Conservation (phyloP, 1,140 invertebrate genomes). For the Trichomalopsis sarcophagae region DNA sequence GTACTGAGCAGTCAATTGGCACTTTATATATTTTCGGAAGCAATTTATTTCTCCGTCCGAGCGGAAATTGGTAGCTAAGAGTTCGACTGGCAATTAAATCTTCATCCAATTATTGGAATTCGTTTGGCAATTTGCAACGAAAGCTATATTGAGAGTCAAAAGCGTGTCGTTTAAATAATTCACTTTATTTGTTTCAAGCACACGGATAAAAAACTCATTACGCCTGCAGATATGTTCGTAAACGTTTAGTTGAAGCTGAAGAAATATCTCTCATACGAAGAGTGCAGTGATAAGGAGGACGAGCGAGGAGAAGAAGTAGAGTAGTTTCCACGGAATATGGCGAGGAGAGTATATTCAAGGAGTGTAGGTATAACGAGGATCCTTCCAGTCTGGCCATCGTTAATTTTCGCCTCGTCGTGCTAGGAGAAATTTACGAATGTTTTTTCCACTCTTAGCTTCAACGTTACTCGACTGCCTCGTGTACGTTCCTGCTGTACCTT, state of each 20-base stretch:
- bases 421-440: constrained; percentile 17
- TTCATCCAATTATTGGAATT: not conserved
- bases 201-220: not conserved
- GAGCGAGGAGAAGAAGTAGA: not conserved
- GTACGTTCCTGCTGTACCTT: not conserved
- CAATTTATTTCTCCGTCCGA: no score
- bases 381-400: not conserved
- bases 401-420: constrained; percentile 12
- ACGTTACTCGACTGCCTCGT: not conserved
- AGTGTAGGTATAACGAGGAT: not conserved
- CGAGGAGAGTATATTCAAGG: constrained; percentile 14
- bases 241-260: not conserved
- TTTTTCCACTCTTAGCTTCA: not conserved
- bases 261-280: not conserved
- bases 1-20: no score
- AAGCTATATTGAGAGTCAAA: no score
- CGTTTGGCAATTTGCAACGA: not conserved
- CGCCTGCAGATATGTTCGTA: constrained; percentile 9
- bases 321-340: not conserved
- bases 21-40: no score
- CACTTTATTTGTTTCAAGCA: not conserved
- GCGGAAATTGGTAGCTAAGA: not conserved
- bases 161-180: no score
- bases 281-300: not conserved
- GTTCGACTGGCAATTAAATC: not conserved